A percentile compares a stretch with the other conserved stretches of the same genome.
Evolutionary conservation across 2,888 invertebrate species (phyloP).

Genomic region (Trichopoda pennipes): DNA sequence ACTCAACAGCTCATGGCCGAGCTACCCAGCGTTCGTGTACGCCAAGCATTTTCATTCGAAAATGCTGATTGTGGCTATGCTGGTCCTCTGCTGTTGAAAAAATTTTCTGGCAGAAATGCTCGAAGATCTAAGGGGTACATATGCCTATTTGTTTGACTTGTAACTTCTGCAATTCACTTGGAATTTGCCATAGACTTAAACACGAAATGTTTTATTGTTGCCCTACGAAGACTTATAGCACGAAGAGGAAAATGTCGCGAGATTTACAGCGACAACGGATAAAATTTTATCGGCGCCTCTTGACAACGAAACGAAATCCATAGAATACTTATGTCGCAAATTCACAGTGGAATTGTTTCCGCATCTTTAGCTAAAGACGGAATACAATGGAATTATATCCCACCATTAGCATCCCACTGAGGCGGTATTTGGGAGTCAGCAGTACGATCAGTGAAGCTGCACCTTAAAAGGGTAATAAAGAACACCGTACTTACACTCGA

Average conservation of each 20-base stretch:
- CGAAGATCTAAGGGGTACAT: too few species aligned
- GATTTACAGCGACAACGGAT: constrained; percentile 63
- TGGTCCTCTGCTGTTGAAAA: not conserved
- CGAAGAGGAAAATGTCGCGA: constrained; percentile 10
- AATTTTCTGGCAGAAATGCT: not conserved
- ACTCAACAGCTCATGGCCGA: too few species aligned
- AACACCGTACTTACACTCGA: not conserved
- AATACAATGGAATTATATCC: constrained; percentile 53
- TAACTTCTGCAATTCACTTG: constrained; percentile 13
- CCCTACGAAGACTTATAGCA: too few species aligned
- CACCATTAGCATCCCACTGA: too few species aligned
- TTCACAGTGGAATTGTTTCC: constrained; percentile 40
- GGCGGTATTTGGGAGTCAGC: constrained; percentile 66
- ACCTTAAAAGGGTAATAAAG: constrained; percentile 2
- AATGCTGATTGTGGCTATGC: constrained; percentile 2
- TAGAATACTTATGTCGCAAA: constrained; percentile 24
- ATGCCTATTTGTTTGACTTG: too few species aligned
- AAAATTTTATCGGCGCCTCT: constrained; percentile 59
- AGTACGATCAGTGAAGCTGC: too few species aligned
- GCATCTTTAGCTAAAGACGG: too few species aligned
- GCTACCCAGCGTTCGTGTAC: not conserved
- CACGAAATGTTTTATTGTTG: constrained; percentile 57
- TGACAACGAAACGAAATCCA: constrained; percentile 57
- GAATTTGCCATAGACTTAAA: constrained; percentile 30
- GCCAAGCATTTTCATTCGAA: not conserved